Evolutionary conservation across 2,797 vertebrate genomes (phyloP), one percentile per base, ranked within the genome.

Genomic region (Dendrocincla tyrannina): DNA sequence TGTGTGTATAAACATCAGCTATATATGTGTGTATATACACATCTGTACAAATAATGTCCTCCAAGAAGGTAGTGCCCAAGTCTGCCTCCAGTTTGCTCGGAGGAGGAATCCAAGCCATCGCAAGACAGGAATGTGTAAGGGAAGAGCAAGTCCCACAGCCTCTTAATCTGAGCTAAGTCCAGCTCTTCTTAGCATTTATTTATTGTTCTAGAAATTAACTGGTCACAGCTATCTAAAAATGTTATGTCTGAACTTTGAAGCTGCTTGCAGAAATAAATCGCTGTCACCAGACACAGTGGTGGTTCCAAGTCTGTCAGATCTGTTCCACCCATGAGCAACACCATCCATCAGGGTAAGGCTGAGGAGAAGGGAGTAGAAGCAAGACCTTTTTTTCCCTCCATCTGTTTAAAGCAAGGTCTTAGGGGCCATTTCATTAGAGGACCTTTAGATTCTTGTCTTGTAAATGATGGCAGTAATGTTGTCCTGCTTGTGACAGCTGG

Each of bases 221-320:
- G 27, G 56, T 33, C 5, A 0, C 41, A 0, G 5, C 52, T 84
- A 42, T 91, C 85, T 94, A 64, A 76, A 88, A 70, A 20, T 87
- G 88, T 50, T 39, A 16, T 24, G 59, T 46, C 59, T 96, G 91
- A 91, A 79, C 75, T 85, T 72, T 20, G 5, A 25, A 75, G 60
- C 56, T 75, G 42, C 82, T 81, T 37, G 46, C 32, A n/a, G 85
- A 35, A 92, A 91, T 91, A 81, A 95, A 92, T 93, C 12, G 1
- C 37, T 68, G 55, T 55, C 47, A n/a, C 42, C 75, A 86, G 73
- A n/a, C 1, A 0, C 1, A 28, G 68, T 1, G 20, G 10, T 88
- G 19, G 76, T 67, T 94, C 88, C 93, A 86, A 86, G 88, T 22
- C 44, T 33, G 58, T 88, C 2, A 14, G 69, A 55, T 73, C 75